Evolutionary conservation across 1,140 invertebrate species (phyloP).

Genomic region (Bilobella aurantiaca): DNA sequence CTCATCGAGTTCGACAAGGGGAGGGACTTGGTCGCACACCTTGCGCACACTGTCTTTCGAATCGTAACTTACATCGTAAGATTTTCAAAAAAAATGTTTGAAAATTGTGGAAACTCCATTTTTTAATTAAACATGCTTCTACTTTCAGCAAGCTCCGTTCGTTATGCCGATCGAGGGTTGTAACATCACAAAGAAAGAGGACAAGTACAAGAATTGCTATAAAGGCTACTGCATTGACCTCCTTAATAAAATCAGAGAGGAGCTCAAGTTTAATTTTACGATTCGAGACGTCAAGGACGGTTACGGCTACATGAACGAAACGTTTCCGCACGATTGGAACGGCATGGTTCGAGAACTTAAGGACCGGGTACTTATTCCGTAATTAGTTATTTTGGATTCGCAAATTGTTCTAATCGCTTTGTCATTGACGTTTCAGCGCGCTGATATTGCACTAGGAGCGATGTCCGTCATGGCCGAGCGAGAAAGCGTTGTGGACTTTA

Average conservation of each 20-base stretch:
- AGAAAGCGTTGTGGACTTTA: slow-evolving; percentile 89
- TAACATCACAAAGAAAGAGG: slow-evolving; percentile 45
- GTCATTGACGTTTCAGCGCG: slow-evolving; percentile 46
- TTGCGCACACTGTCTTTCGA: slow-evolving; percentile 66
- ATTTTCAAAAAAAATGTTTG: slow-evolving; percentile 11
- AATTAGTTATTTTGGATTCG: neutral
- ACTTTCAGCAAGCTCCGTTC: slow-evolving; percentile 69
- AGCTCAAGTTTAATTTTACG: slow-evolving; percentile 79
- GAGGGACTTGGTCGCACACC: slow-evolving; percentile 57
- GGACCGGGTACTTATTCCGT: slow-evolving; percentile 55
- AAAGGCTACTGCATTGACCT: slow-evolving; percentile 90
- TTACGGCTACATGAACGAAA: slow-evolving; percentile 74
- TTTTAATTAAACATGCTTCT: slow-evolving; percentile 10
- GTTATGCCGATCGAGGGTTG: slow-evolving; percentile 48
- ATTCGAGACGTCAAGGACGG: slow-evolving; percentile 62
- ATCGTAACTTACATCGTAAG: slow-evolving; percentile 63
- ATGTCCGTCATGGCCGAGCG: slow-evolving; percentile 88
- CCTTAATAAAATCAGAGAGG: slow-evolving; percentile 67
- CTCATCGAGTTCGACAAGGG: slow-evolving; percentile 51
- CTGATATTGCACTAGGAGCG: slow-evolving; percentile 77
- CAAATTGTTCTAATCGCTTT: neutral
- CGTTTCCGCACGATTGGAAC: slow-evolving; percentile 65
- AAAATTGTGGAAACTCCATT: slow-evolving; percentile 68
- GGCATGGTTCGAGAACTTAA: slow-evolving; percentile 84
- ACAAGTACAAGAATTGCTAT: slow-evolving; percentile 48